Base-by-base conservation (phyloP, 2,113 vertebrate genomes). In the Cavia porcellus region DNA sequence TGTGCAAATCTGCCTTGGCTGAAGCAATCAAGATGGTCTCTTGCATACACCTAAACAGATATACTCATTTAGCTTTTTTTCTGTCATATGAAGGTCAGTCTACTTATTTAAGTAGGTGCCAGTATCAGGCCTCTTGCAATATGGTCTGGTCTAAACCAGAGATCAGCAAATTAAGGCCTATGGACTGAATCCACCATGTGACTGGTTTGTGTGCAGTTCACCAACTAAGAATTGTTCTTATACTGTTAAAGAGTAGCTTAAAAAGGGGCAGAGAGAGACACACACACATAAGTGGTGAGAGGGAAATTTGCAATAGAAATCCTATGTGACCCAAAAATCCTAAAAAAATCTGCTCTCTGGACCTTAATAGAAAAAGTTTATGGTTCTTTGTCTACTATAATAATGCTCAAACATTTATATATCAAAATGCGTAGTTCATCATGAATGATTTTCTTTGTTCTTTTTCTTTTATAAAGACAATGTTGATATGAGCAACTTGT, bases 31-130 rank as follows among this genome's bases (percentile, higher is more conserved):
- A 24, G 50, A 38, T 28, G 2, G 50, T n/a, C 24, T 57, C 0
- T 66, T 57, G 25, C 13, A 50, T 7, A 2, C 2, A 28, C 4
- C 52, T 1, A 15, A 3, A 52, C 0, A 50, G 20, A 12, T 52
- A 17, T 22, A 42, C 4, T 61, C 11, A 55, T 0, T 25, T 62
- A 35, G 74, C 5, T 30, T 28, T 70, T 52, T 20, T 92, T 83
- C 30, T 10, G 13, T 11, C 22, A 22, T n/a, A 6, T 7, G n/a
- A 86, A 62, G 15, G 45, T 50, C 13, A 55, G 72, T 50, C 32
- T 32, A 14, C 15, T n/a, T 11, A 32, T 45, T 38, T 61, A 61
- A 70, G 45, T 19, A 50, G 45, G 12, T 47, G 5, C 30, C 50
- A 30, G 11, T 7, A 5, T 10, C 45, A 50, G 80, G 15, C 14